Conservation (phyloP, 2,113 vertebrate species). For the Cranoglanis bouderius region DNA sequence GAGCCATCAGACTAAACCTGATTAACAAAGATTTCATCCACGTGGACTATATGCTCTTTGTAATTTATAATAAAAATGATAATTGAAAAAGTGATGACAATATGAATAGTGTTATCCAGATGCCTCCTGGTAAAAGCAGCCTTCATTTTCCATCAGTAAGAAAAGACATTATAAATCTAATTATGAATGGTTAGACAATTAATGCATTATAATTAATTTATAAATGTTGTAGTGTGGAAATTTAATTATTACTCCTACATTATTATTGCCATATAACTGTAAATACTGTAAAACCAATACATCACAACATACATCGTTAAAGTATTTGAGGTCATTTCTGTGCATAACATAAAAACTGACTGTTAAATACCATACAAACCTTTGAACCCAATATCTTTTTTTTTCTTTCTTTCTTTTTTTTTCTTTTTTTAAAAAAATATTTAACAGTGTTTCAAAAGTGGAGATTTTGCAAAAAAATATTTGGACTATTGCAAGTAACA, state of each 20-base stretch:
- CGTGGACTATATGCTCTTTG: conserved; percentile 31
- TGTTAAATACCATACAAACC: not conserved
- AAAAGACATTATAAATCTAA: conserved; percentile 16
- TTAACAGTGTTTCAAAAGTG: conserved; percentile 4
- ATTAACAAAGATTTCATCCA: conserved; percentile 39
- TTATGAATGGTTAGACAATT: conserved; percentile 28
- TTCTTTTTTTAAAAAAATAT: too few relatives aligned
- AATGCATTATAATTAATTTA: conserved; percentile 4
- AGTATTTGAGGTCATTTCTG: not conserved
- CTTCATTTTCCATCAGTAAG: conserved; percentile 23
- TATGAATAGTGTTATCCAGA: conserved; percentile 10
- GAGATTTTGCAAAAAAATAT: conserved; percentile 14
- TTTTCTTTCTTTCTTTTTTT: too few relatives aligned
- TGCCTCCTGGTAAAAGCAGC: conserved; percentile 21
- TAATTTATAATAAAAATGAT: conserved; percentile 37
- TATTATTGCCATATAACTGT: not conserved
- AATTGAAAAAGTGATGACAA: conserved; percentile 36
- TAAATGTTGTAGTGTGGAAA: not conserved
- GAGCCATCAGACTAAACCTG: conserved; percentile 23
- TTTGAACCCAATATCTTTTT: not conserved
- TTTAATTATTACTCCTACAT: not conserved
- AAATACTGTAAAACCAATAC: not conserved
- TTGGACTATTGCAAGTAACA: not conserved
- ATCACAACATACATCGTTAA: not conserved
- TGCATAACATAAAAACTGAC: not conserved